Percentiles rank a stretch among this genome's conserved stretches.
phyloP scores from a whole-genome alignment of 2,113 vertebrate species.

The Quiscalus mexicanus region DNA sequence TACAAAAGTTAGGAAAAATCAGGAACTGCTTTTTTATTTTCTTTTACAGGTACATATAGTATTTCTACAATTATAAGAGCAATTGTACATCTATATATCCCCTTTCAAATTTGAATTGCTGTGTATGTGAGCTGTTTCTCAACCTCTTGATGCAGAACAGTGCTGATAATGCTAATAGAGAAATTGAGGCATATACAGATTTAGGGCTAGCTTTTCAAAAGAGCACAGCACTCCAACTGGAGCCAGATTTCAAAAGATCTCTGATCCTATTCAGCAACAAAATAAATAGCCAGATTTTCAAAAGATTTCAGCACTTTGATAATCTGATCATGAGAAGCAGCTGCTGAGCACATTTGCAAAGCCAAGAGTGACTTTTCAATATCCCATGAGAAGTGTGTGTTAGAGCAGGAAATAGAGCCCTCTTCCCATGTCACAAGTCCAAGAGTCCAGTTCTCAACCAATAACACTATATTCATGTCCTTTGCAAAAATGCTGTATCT shows the following conservation, averaged over 20 bases:
- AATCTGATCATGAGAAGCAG: constrained; percentile 63
- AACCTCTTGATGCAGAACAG: constrained; percentile 27
- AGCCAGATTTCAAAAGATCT: constrained; percentile 61
- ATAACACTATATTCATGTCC: background rate
- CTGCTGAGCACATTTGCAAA: constrained; percentile 48
- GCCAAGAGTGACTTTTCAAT: background rate
- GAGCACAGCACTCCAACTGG: constrained; percentile 21
- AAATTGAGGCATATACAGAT: constrained; percentile 48
- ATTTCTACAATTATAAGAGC: background rate
- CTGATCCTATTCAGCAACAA: constrained; percentile 56
- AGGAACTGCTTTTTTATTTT: background rate
- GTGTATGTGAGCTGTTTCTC: background rate
- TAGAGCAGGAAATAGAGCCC: background rate
- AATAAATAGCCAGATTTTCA: constrained; percentile 64
- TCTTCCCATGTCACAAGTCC: background rate
- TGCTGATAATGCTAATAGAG: constrained; percentile 50
- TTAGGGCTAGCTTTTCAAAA: constrained; percentile 50
- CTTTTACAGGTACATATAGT: background rate
- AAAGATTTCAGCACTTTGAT: constrained; percentile 63
- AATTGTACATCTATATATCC: background rate
- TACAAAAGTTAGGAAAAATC: background rate
- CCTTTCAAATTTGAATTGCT: constrained; percentile 26
- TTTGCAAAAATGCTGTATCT: background rate
- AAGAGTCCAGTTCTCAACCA: background rate
- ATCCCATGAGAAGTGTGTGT: background rate